A percentile compares a stretch with the other conserved stretches of the same genome.
These are phyloP conservation scores for Melanargia galathea DNA, from an alignment of 2,888 invertebrate genomes.

Conservation along the genomic window DNA sequence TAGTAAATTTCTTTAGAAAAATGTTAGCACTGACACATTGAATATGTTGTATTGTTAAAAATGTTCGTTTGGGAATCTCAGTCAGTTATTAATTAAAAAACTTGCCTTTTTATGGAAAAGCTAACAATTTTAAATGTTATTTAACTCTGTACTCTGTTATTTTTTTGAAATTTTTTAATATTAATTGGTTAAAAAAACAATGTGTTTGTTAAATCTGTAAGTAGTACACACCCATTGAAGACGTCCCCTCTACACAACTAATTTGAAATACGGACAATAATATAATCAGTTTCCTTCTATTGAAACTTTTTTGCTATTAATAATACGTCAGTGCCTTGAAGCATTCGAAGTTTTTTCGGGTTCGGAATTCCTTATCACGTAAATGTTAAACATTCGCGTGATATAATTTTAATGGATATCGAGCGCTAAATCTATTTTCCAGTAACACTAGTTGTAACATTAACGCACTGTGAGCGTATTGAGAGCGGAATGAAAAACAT, in stretches of 20 bases:
- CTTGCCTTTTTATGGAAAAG: neutral
- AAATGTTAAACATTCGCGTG: constrained; percentile 45
- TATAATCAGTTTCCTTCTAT: neutral
- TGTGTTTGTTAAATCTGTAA: neutral
- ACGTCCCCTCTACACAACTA: neutral
- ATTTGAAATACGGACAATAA: constrained; percentile 10
- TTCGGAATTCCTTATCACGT: constrained; percentile 40
- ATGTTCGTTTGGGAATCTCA: constrained; percentile 39
- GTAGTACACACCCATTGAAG: neutral
- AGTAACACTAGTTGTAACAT: constrained; percentile 33
- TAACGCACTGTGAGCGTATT: constrained; percentile 37
- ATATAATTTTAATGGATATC: constrained; percentile 44
- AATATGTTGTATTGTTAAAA: constrained; percentile 28
- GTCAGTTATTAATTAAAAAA: constrained; percentile 20
- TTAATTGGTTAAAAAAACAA: constrained; percentile 1
- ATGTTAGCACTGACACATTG: constrained; percentile 39
- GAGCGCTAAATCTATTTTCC: constrained; percentile 31
- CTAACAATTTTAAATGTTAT: constrained; percentile 4
- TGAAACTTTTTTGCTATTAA: constrained; percentile 12
- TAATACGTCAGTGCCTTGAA: constrained; percentile 56
- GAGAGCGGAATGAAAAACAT: constrained; percentile 36
- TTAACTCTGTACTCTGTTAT: neutral
- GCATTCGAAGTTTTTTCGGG: constrained; percentile 46
- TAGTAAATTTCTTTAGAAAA: constrained; percentile 41
- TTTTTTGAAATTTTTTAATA: neutral